phyloP scores from a whole-genome alignment of 2,113 vertebrate species.

The Oreocharis arfaki region DNA sequence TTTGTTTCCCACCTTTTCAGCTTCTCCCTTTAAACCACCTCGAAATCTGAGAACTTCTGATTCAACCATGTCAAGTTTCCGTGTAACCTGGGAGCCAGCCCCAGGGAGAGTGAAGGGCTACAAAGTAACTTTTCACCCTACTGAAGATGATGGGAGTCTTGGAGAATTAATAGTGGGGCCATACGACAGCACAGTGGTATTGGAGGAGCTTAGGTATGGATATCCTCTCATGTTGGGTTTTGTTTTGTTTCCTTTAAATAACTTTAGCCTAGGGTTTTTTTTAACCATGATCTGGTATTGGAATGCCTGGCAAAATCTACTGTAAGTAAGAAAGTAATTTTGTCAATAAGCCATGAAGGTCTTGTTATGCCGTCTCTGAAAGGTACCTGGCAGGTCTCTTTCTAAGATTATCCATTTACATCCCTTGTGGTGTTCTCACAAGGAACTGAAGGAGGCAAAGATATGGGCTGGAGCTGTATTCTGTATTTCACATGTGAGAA shows the following conservation, averaged over 20 bases:
- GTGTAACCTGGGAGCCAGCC: conserved; percentile 92
- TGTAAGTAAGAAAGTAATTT: not conserved
- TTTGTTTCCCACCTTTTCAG: conserved; percentile 69
- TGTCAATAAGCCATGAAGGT: not conserved
- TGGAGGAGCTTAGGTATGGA: conserved; percentile 92
- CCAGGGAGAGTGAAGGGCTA: conserved; percentile 89
- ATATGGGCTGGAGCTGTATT: not conserved
- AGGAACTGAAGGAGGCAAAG: not conserved
- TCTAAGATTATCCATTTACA: not conserved
- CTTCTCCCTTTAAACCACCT: conserved; percentile 89
- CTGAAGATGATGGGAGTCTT: conserved; percentile 75
- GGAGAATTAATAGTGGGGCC: conserved; percentile 88
- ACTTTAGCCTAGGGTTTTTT: not conserved
- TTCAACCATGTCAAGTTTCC: conserved; percentile 88
- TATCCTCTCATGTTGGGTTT: not conserved
- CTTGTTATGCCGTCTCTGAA: not conserved
- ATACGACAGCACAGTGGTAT: conserved; percentile 91
- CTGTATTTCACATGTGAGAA: not conserved
- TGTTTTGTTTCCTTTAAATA: not conserved
- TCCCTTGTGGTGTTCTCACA: not conserved
- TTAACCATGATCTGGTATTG: not conserved
- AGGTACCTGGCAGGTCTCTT: not conserved
- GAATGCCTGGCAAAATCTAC: not conserved
- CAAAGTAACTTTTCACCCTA: conserved; percentile 91
- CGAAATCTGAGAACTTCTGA: conserved; percentile 94